A percentile compares a stretch with the other conserved stretches of the same genome.
phyloP scores from a whole-genome alignment of 2,113 vertebrate species.

The Opisthocomus hoazin region DNA sequence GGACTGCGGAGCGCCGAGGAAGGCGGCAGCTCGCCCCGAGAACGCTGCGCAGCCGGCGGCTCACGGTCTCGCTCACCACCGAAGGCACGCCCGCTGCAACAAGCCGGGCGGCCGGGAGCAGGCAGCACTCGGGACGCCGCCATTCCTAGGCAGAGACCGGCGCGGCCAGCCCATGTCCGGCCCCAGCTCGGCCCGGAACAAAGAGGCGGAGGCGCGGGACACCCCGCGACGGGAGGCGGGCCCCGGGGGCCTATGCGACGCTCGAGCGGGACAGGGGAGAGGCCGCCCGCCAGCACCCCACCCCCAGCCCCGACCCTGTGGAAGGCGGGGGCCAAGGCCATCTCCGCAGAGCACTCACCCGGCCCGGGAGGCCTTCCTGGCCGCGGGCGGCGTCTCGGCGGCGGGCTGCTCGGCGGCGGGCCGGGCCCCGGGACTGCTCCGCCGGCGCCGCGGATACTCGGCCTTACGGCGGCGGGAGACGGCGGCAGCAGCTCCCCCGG shows the following conservation, averaged over 20 bases:
- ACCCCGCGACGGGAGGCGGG: not conserved
- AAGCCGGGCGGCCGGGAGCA: not conserved
- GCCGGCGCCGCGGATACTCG: constrained; percentile 9
- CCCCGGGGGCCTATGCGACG: not conserved
- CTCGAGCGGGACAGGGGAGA: not conserved
- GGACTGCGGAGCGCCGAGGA: too few relatives aligned
- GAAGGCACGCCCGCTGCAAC: not conserved
- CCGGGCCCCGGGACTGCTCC: not conserved
- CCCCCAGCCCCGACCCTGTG: not conserved
- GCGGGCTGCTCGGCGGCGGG: not conserved
- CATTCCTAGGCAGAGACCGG: not conserved
- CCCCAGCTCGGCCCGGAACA: not conserved
- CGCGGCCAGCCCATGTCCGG: too few relatives aligned
- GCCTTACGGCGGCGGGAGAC: constrained; percentile 2
- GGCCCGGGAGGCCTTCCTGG: not conserved
- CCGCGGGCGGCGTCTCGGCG: not conserved
- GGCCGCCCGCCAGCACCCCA: not conserved
- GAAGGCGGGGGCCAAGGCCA: not conserved
- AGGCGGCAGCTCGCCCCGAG: not conserved
- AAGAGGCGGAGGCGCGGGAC: not conserved
- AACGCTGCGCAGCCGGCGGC: not conserved
- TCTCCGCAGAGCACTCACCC: not conserved
- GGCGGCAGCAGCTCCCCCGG: not conserved
- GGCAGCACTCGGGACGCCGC: not conserved
- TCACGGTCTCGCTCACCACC: not conserved